Percentiles rank a stretch among this genome's conserved stretches.
Evolutionary conservation across 2,888 invertebrate species (phyloP).

Genomic region (Boloria selene): DNA sequence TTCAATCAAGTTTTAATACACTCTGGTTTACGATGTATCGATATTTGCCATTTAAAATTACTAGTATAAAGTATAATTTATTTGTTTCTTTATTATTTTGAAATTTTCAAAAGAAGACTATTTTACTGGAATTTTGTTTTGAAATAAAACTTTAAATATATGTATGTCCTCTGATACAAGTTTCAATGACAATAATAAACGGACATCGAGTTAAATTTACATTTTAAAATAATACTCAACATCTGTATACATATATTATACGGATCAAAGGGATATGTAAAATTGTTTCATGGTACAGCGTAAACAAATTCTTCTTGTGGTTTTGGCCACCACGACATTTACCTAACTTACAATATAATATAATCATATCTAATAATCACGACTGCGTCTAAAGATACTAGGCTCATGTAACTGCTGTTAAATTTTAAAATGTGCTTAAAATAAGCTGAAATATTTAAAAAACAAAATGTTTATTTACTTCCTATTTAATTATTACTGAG

Average conservation of each 20-base stretch:
- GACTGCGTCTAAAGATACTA: conserved; percentile 15
- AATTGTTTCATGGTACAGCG: conserved; percentile 30
- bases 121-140: not conserved
- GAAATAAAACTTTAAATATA: not conserved
- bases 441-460: not conserved
- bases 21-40: conserved; percentile 37
- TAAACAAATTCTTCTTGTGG: conserved; percentile 28
- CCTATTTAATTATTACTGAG: not conserved
- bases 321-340: conserved; percentile 13
- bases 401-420: conserved; percentile 22
- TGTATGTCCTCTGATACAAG: not conserved
- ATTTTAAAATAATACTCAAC: not conserved
- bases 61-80: not conserved
- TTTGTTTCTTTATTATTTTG: not conserved
- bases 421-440: conserved; percentile 25
- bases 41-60: not conserved
- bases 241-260: not conserved
- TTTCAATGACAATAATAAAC: conserved; percentile 4
- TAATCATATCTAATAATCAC: conserved; percentile 22
- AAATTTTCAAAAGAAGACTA: not conserved
- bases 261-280: not conserved
- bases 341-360: conserved; percentile 15
- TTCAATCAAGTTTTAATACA: conserved; percentile 19
- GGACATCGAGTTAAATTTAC: not conserved
- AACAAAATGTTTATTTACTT: not conserved